phyloP scores from a whole-genome alignment of 1,140 invertebrate species.

The Teleopsis dalmanni region DNA sequence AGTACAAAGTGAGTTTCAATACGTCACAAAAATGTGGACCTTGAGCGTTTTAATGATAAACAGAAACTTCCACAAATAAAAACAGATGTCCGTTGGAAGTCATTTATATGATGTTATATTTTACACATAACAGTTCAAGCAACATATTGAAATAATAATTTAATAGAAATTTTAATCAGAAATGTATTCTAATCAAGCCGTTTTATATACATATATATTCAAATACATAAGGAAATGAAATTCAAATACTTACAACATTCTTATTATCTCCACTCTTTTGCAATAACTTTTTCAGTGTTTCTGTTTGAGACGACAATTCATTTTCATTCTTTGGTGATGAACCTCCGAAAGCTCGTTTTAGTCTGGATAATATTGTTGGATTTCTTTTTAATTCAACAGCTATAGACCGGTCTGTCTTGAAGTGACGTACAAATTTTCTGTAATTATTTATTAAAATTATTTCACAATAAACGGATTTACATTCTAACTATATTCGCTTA shows the following conservation, averaged over 20 bases:
- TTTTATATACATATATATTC: neutral
- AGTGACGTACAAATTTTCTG: conserved; percentile 43
- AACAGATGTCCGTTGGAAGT: too few species aligned
- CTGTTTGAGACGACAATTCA: conserved; percentile 25
- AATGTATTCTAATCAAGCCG: neutral
- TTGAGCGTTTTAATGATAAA: too few species aligned
- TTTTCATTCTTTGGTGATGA: conserved; percentile 22
- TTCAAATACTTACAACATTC: conserved; percentile 16
- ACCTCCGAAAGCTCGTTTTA: conserved; percentile 51
- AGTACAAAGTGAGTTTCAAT: too few species aligned
- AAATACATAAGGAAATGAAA: neutral
- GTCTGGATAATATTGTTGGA: conserved; percentile 53
- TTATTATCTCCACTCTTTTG: conserved; percentile 21
- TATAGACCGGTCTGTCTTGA: conserved; percentile 67
- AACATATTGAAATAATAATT: neutral
- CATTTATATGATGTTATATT: neutral
- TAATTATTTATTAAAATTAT: neutral
- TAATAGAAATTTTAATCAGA: neutral
- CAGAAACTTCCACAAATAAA: too few species aligned
- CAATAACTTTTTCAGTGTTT: conserved; percentile 28
- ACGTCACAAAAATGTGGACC: too few species aligned
- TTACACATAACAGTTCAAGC: neutral
- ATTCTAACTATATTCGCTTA: neutral
- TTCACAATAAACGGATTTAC: neutral
- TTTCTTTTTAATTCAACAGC: conserved; percentile 62